Evolutionary conservation across 2,888 invertebrate genomes (phyloP).

Genomic region (Trichogramma dendrolimi): DNA sequence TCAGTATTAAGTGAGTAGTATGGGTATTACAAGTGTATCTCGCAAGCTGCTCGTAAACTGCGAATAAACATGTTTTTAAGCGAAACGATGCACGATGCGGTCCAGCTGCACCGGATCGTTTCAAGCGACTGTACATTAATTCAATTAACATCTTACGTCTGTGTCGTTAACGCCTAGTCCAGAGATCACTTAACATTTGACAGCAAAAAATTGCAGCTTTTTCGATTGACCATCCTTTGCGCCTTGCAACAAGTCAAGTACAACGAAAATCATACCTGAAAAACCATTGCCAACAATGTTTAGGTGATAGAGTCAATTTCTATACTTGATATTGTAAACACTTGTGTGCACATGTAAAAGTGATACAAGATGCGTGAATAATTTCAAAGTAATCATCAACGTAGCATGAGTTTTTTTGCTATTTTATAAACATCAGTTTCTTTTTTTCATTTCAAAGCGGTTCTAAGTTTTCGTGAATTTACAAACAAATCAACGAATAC

Average conservation of each 20-base stretch:
- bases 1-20: slow-evolving; percentile 55
- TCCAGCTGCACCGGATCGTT: no score
- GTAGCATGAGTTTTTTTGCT: slow-evolving; percentile 6
- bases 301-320: not conserved
- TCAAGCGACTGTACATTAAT: not conserved
- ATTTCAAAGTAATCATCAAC: not conserved
- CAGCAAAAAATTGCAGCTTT: slow-evolving; percentile 12
- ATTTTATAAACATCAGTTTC: not conserved
- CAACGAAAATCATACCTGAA: not conserved
- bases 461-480: not conserved
- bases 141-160: not conserved
- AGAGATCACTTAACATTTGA: slow-evolving; percentile 6
- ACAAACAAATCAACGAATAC: not conserved
- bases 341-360: no score
- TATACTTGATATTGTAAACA: not conserved
- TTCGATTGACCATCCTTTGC: slow-evolving; percentile 1
- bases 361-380: no score
- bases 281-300: not conserved
- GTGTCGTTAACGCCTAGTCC: no score
- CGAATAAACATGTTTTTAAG: no score
- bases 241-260: not conserved
- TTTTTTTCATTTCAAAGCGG: not conserved
- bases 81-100: no score
- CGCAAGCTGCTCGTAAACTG: no score
- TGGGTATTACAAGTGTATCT: no score